Base-by-base conservation (phyloP, 2,113 vertebrate species). In the Urocitellus parryii region DNA sequence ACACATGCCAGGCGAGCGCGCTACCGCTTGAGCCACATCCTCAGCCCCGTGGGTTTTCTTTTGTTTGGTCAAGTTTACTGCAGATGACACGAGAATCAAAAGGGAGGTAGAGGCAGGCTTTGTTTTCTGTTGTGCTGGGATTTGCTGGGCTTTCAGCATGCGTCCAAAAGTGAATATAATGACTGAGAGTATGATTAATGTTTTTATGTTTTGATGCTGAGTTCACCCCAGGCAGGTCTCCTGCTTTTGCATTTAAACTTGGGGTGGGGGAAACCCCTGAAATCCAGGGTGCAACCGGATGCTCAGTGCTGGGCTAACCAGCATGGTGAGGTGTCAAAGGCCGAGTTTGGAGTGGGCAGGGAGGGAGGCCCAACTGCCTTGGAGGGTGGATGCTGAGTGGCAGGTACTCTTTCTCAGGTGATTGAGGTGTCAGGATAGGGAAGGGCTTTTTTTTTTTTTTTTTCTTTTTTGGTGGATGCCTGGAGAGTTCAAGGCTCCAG, bases 181-280 rank as follows among this genome's bases (percentile, higher is more conserved):
- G 82, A 22, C 56, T 88, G 45, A 94, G 91, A 61, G 77, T 32
- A 53, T 58, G 56, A 58, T 56, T 56, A 56, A 56, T 56, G 53
- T 67, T 67, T 67, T 67, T 32, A 67, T 32, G 32, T 67, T 32
- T 67, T 3, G 13, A 32, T 67, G 65, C 65, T 67, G 65, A 24
- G 63, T 11, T 65, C 63, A 65, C 25, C 63, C 25, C 63, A 65
- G 63, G 63, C 51, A 51, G 51, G 65, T 32, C 29, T 67, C 51
- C 70, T 89, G 39, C 37, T 20, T 79, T 93, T 95, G 72, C 86
- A 25, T 79, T 92, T 86, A 65, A 73, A 82, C 95, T 68, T n/a
- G 76, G 13, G 74, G 13, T 5, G 82, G 29, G 61, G 67, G 53
- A 18, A 90, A 90, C 90, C 65, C 67, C 85, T 76, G 37, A 80